These are phyloP conservation scores for Xiphophorus birchmanni DNA, from an alignment of 2,797 vertebrate genomes.

Conservation along the genomic window DNA sequence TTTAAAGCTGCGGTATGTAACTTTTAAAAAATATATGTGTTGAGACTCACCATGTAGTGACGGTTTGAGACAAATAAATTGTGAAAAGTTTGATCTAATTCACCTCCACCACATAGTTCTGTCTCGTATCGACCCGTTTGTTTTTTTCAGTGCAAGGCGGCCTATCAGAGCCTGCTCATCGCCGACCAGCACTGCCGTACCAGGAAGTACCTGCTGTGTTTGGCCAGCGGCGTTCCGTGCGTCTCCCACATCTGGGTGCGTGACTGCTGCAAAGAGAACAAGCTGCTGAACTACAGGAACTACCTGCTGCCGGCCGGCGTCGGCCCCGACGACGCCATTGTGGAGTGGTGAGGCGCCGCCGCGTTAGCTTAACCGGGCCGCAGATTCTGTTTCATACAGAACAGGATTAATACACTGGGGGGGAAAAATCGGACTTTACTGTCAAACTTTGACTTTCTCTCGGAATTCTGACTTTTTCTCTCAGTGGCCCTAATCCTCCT, in stretches of 20 bases:
- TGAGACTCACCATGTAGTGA: too few species aligned
- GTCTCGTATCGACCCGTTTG: too few species aligned
- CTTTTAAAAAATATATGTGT: too few species aligned
- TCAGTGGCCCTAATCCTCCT: too few species aligned
- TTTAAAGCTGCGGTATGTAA: too few species aligned
- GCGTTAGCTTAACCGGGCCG: slow-evolving; percentile 11
- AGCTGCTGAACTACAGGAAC: slow-evolving; percentile 93
- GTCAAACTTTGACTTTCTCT: too few species aligned
- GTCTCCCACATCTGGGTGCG: slow-evolving; percentile 96
- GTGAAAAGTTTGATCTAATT: too few species aligned
- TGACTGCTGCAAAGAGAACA: slow-evolving; percentile 95
- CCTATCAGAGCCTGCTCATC: slow-evolving; percentile 94
- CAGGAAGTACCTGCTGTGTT: slow-evolving; percentile 92
- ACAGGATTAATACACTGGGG: too few species aligned
- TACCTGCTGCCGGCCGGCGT: slow-evolving; percentile 94
- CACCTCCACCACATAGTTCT: too few species aligned
- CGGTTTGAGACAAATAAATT: too few species aligned
- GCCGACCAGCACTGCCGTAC: slow-evolving; percentile 95
- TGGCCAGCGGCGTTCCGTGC: slow-evolving; percentile 94
- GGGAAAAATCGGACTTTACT: too few species aligned
- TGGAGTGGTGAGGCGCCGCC: slow-evolving; percentile 88
- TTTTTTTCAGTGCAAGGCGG: slow-evolving; percentile 87
- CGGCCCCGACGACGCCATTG: slow-evolving; percentile 85
- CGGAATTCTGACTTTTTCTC: too few species aligned
- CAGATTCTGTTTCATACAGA: rapidly evolving